These are phyloP conservation scores for Araneus ventricosus DNA, from an alignment of 1,140 invertebrate genomes.

Conservation along the genomic window DNA sequence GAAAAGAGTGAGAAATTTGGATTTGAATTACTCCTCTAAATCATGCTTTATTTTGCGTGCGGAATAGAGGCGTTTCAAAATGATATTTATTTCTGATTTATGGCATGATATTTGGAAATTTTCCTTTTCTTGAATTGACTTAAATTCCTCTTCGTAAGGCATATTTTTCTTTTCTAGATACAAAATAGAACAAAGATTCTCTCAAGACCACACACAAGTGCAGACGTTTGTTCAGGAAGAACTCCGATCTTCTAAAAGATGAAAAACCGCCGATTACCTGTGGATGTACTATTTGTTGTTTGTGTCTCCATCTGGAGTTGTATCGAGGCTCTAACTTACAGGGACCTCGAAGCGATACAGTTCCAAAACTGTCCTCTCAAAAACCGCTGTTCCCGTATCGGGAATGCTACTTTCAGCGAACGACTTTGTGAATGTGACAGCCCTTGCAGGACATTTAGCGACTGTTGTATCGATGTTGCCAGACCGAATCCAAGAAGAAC, in stretches of 20 bases:
- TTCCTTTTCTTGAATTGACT: neutral
- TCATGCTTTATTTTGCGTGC: too few species aligned
- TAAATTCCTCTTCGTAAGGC: neutral
- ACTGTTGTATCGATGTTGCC: constrained; percentile 54
- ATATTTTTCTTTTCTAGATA: constrained; percentile 30
- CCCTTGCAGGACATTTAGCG: neutral
- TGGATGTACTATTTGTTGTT: neutral
- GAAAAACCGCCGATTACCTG: neutral
- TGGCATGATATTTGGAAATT: too few species aligned
- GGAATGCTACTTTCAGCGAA: neutral
- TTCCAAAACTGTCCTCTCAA: constrained; percentile 16
- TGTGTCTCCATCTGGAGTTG: neutral
- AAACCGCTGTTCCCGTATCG: neutral
- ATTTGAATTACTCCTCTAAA: too few species aligned
- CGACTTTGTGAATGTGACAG: constrained; percentile 54
- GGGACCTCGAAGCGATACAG: neutral
- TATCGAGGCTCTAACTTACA: neutral
- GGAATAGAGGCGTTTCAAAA: too few species aligned
- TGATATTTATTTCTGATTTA: too few species aligned
- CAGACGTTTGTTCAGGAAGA: neutral
- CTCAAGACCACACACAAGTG: neutral
- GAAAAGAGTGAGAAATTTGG: too few species aligned
- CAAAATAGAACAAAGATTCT: neutral
- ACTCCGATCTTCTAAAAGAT: neutral
- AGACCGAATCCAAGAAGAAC: too few species aligned